phyloP scores from a whole-genome alignment of 2,888 invertebrate species.

The Eristalis intricaria region DNA sequence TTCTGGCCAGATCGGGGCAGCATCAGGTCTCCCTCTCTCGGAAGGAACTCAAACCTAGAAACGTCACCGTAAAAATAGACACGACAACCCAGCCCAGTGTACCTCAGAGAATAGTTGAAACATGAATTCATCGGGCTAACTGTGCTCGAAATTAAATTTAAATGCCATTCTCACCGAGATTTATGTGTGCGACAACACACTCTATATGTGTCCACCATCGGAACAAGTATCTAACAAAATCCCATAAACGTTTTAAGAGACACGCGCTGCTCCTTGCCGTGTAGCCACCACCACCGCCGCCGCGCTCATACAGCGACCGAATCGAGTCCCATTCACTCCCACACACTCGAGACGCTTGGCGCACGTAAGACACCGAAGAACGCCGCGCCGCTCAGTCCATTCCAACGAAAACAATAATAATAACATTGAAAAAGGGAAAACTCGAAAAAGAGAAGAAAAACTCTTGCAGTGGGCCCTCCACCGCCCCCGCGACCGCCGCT shows the following conservation, averaged over 20 bases:
- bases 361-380: not conserved
- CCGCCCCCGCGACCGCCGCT: conserved; percentile 11
- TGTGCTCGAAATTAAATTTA: conserved; percentile 28
- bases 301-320: conserved; percentile 29
- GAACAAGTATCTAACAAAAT: conserved; percentile 32
- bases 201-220: conserved; percentile 20
- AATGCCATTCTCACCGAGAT: conserved; percentile 19
- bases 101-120: conserved; percentile 12
- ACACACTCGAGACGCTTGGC: conserved; percentile 39
- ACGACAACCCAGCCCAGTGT: not conserved
- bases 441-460: conserved; percentile 22
- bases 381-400: not conserved
- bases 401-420: conserved; percentile 66
- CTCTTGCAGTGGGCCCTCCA: conserved; percentile 50
- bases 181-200: conserved; percentile 40
- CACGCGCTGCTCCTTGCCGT: conserved; percentile 57
- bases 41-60: conserved; percentile 24
- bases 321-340: conserved; percentile 51
- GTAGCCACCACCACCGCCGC: conserved; percentile 54
- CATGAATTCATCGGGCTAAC: conserved; percentile 26
- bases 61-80: conserved; percentile 28
- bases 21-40: not conserved
- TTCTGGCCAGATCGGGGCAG: not conserved
- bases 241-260: conserved; percentile 31
- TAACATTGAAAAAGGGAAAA: conserved; percentile 69